These are phyloP conservation scores for Nasonia oneida DNA, from an alignment of 2,888 invertebrate genomes.

Conservation along the genomic window DNA sequence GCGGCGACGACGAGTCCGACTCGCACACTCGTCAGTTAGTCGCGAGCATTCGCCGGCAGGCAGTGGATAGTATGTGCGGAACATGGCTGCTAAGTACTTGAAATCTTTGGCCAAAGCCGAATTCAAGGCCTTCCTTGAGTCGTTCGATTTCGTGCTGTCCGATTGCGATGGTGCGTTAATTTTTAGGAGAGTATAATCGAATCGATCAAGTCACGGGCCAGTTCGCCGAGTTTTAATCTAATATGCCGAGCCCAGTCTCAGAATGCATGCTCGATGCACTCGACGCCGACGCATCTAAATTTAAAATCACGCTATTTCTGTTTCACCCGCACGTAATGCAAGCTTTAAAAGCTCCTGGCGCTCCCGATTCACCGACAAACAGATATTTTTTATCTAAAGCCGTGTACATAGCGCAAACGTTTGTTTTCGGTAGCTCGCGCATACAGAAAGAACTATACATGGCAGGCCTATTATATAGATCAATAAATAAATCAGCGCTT, in stretches of 20 bases:
- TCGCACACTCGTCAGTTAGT: not conserved
- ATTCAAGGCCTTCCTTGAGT: conserved; percentile 84
- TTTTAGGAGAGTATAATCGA: not conserved
- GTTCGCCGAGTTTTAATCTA: not conserved
- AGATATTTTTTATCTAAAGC: not conserved
- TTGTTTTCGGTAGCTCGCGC: not conserved
- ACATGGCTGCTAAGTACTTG: conserved; percentile 78
- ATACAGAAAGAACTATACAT: not conserved
- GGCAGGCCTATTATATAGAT: not conserved
- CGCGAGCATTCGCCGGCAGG: not conserved
- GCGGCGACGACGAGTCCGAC: not conserved
- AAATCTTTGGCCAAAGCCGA: conserved; percentile 82
- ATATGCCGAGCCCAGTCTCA: not conserved
- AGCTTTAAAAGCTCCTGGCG: not conserved
- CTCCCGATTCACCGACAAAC: not conserved
- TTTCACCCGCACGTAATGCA: not conserved
- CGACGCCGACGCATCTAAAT: not conserved
- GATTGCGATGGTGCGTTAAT: conserved; percentile 90
- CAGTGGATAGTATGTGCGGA: not conserved
- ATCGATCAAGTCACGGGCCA: not conserved
- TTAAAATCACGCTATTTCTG: conserved; percentile 5
- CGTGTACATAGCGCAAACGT: not conserved
- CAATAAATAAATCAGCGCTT: conserved; percentile 7
- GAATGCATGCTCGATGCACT: not conserved
- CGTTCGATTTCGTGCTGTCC: conserved; percentile 90